Base-by-base conservation (phyloP, 1,140 invertebrate species). In the Zaprionus davidi region DNA sequence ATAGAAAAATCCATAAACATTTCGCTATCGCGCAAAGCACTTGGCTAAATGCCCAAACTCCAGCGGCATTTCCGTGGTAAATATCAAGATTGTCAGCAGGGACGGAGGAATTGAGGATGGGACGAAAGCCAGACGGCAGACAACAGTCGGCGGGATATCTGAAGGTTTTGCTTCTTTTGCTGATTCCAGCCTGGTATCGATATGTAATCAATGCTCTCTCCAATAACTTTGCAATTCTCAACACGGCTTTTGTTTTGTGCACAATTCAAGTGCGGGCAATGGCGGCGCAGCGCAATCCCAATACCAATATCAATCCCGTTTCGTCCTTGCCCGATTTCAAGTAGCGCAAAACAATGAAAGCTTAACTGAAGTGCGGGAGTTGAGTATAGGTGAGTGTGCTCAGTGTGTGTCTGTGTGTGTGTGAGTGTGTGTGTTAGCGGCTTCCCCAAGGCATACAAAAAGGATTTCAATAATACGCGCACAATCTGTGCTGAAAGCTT, bases 401-500 rank as follows among this genome's bases (percentile, higher is more conserved):
- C 49, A 41, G 4, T 65, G 56, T 31, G 28, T 31, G 20, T 24
- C 26, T 58, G 26, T 60, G 34, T 53, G 46, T 38, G 7, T 28
- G 24, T 67, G 44, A 17, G 44, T 58, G 28, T 62, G 22, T 44
- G 44, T 60, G 59, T 46, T 15, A 36, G 38, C 59, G n/a, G 59
- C 53, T 22, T 78, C 81, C 76, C 44, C 56, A 56, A 70, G 72
- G 84, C 80, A 26, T 73, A 81, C 80, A 87, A 82, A 87, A 69
- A 84, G 80, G 84, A 87, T 87, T 88, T 87, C 84, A 87, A 87
- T 87, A 87, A 88, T 82, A 83, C 80, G 76, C 81, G 68, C 69
- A 81, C 84, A 87, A 87, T 87, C 84, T 78, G 78, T 84, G 84
- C 81, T 88, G 80, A 88, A 87, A 87, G 84, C 84, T 87, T 83